A percentile compares a stretch with the other conserved stretches of the same genome.
Conservation (phyloP, 1,140 invertebrate genomes). For the Lordiphosa clarofinis region DNA sequence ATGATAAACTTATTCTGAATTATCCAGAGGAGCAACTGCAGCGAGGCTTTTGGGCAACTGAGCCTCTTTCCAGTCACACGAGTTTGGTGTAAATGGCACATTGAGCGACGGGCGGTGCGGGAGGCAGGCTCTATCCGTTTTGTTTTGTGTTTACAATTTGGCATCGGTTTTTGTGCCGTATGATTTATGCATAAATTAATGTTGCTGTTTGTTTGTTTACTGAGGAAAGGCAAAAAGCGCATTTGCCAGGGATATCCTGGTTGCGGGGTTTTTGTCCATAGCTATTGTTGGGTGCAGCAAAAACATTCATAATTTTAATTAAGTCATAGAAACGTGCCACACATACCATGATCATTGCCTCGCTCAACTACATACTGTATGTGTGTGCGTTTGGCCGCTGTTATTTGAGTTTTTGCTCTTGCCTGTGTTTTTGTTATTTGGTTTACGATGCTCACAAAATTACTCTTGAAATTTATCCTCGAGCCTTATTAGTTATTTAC, state of each 20-base stretch:
- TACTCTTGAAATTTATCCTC: conserved; percentile 64
- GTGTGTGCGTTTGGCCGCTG: conserved; percentile 30
- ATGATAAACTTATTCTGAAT: conserved; percentile 18
- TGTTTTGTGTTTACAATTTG: conserved; percentile 57
- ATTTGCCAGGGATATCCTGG: conserved; percentile 51
- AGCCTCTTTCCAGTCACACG: conserved; percentile 18
- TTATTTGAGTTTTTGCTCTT: conserved; percentile 32
- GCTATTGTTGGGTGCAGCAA: conserved; percentile 31
- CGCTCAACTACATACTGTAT: conserved; percentile 33
- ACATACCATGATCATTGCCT: conserved; percentile 32
- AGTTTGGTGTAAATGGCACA: conserved; percentile 32
- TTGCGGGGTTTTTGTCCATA: conserved; percentile 19
- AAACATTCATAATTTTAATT: conserved; percentile 71
- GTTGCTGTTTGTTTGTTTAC: conserved; percentile 47
- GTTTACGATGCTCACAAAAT: conserved; percentile 60
- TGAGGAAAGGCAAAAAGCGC: conserved; percentile 42
- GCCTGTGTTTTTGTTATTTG: conserved; percentile 32
- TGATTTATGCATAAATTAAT: conserved; percentile 68
- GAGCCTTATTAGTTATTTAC: conserved; percentile 72
- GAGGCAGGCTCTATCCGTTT: conserved; percentile 25
- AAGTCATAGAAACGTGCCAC: conserved; percentile 53
- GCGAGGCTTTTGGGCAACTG: conserved; percentile 36
- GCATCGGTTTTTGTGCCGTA: conserved; percentile 53
- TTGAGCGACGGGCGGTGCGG: not conserved
- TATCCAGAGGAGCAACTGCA: conserved; percentile 3